Evolutionary conservation across 2,888 invertebrate genomes (phyloP), one percentile per base, ranked within the genome.

Genomic region (Arctia plantaginis): DNA sequence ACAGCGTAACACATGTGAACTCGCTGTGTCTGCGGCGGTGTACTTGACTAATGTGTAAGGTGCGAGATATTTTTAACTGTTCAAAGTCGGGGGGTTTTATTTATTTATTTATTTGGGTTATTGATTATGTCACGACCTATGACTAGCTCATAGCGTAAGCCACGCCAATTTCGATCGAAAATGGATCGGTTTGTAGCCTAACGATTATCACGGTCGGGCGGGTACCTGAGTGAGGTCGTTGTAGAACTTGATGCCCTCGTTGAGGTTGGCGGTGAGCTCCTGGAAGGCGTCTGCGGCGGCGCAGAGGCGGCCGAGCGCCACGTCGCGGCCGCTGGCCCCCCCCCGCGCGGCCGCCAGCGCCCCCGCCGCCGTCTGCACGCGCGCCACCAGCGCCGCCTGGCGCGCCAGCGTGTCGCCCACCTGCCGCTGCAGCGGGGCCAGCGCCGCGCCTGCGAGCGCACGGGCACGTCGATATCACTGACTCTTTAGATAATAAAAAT

Each of bases 211-310:
- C 7, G 13, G 23, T 6, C 10, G 20, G 27, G 41, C 47, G 3
- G 75, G 23, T 89, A 97, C 97, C 96, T 98, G 97, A n/a, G 98
- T 98, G 80, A 99, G 96, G 94, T 98, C 98, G 91, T 98, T 98
- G 94, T 98, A 98, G 96, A 99, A 99, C 96, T 99, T 99, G 76
- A 98, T 98, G 81, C 99, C 99, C 95, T 99, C 99, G 88, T 97
- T 97, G 80, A 99, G 96, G 96, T 99, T 99, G 89, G 97, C 97
- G 86, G 98, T 97, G 81, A 99, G 96, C 92, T 99, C 99, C 89
- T 97, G 97, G 95, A 97, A 99, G 83, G 98, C 98, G 95, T 99
- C 99, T 93, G 98, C 98, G 67, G 99, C 99, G 66, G 98, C 97
- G 41, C 99, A 99, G 82, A 99, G 96, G 86, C 98, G 97, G 90